Conservation (phyloP, 2,888 invertebrate genomes). For the Choreutis nemorana region DNA sequence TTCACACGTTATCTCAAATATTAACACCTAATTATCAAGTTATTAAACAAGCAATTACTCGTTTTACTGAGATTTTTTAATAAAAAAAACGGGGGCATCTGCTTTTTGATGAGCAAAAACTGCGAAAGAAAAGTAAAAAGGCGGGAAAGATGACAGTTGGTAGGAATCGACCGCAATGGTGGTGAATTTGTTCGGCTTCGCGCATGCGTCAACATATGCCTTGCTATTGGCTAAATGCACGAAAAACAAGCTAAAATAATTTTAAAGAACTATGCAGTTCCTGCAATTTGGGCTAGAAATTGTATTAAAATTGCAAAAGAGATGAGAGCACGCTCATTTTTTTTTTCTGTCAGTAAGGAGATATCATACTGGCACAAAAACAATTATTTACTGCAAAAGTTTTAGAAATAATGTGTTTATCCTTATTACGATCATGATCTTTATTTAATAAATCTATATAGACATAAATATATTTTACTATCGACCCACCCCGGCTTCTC, state of each 20-base stretch:
- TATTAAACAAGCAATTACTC: conserved; percentile 18
- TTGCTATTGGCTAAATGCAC: conserved; percentile 18
- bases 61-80: conserved; percentile 36
- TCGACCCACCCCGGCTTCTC: no score
- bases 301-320: no score
- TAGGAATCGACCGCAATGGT: conserved; percentile 33
- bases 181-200: conserved; percentile 27
- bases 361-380: no score
- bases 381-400: no score
- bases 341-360: no score
- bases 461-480: no score
- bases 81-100: conserved; percentile 36
- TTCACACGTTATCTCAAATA: conserved; percentile 43
- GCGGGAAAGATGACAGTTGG: conserved; percentile 49
- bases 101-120: conserved; percentile 13
- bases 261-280: no score
- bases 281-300: no score
- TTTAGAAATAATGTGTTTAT: no score
- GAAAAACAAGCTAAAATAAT: neutral
- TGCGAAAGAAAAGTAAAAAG: conserved; percentile 21
- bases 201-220: conserved; percentile 39
- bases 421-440: no score
- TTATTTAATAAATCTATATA: no score
- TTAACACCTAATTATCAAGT: conserved; percentile 8
- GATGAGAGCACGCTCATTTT: no score